Conservation (phyloP, 2,888 invertebrate genomes). For the Hemicrepidius hirtus region DNA sequence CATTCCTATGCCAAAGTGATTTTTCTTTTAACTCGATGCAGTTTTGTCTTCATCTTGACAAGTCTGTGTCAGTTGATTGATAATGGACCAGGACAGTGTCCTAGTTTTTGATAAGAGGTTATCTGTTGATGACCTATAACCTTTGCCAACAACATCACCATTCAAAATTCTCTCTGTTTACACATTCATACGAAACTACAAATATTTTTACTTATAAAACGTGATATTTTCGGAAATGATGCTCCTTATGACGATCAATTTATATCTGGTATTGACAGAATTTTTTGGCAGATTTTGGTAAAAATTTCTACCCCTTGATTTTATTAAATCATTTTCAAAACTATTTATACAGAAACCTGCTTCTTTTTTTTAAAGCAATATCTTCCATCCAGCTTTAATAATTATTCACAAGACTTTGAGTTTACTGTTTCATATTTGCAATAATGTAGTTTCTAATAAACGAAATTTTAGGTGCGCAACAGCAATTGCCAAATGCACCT, state of each 20-base stretch:
- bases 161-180: conserved; percentile 33
- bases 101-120: conserved; percentile 39
- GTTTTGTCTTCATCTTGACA: not conserved
- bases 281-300: too few species aligned
- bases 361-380: too few species aligned
- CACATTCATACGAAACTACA: not conserved
- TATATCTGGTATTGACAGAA: not conserved
- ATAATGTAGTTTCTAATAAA: not conserved
- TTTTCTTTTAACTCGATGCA: not conserved
- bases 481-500: conserved; percentile 4
- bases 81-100: conserved; percentile 35
- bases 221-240: conserved; percentile 24
- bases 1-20: not conserved
- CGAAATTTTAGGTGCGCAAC: not conserved
- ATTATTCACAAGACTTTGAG: too few species aligned
- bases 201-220: conserved; percentile 1
- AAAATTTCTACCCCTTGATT: not conserved
- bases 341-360: too few species aligned
- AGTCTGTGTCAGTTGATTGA: conserved; percentile 31
- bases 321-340: too few species aligned
- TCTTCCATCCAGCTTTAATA: too few species aligned
- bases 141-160: conserved; percentile 28
- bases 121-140: conserved; percentile 23
- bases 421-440: too few species aligned
- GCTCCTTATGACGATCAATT: not conserved